Percentiles rank a stretch among this genome's conserved stretches.
Conservation (phyloP, 2,888 invertebrate species). For the Dermolepida albohirtum region DNA sequence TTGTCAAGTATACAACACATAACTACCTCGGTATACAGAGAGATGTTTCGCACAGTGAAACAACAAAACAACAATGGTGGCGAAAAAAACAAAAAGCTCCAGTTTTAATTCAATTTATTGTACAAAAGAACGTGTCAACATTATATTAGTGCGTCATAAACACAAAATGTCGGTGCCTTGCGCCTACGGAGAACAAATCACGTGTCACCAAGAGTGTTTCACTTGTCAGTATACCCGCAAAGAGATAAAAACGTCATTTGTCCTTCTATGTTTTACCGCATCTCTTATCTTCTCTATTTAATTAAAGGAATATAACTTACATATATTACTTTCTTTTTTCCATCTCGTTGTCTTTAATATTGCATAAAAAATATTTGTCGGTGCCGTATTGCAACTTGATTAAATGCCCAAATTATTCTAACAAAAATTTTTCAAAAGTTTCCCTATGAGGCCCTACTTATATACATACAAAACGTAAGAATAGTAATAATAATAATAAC, state of each 20-base stretch:
- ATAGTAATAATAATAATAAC: too few relatives aligned
- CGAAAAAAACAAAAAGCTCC: constrained; percentile 41
- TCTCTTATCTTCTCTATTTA: constrained; percentile 38
- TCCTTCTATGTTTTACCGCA: constrained; percentile 25
- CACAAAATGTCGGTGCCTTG: constrained; percentile 45
- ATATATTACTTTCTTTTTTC: too few relatives aligned
- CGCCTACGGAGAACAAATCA: constrained; percentile 49
- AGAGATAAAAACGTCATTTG: constrained; percentile 42
- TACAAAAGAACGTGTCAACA: constrained; percentile 48
- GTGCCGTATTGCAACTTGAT: too few relatives aligned
- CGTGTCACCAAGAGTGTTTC: constrained; percentile 50
- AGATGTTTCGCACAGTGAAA: too few relatives aligned
- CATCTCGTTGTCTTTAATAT: too few relatives aligned
- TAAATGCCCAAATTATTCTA: too few relatives aligned
- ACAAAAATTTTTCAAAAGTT: too few relatives aligned
- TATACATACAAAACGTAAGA: too few relatives aligned
- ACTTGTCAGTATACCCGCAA: constrained; percentile 34
- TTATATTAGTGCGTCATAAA: constrained; percentile 48
- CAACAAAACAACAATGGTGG: constrained; percentile 7
- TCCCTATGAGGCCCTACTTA: too few relatives aligned
- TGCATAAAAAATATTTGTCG: background rate
- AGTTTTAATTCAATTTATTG: constrained; percentile 47
- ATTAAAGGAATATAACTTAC: constrained; percentile 29
- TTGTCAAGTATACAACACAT: constrained; percentile 29
- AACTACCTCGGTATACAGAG: constrained; percentile 7